Evolutionary conservation across 2,888 invertebrate genomes (phyloP).

Genomic region (Tenodera sinensis): DNA sequence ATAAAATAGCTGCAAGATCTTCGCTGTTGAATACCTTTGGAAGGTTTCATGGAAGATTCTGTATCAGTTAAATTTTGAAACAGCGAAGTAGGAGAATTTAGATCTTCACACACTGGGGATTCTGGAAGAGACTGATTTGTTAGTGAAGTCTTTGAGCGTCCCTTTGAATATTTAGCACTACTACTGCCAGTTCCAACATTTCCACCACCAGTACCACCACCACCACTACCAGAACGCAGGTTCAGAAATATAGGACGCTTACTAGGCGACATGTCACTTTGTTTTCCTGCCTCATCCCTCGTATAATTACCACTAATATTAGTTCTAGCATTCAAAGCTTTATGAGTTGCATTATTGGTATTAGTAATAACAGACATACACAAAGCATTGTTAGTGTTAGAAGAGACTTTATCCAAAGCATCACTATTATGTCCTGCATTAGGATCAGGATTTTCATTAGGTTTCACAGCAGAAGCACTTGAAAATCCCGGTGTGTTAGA

Average conservation of each 20-base stretch:
- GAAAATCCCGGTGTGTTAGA: background rate
- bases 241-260: slow-evolving; percentile 28
- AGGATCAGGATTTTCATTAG: background rate
- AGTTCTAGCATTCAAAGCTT: slow-evolving; percentile 21
- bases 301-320: slow-evolving; percentile 19
- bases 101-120: slow-evolving; percentile 75
- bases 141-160: slow-evolving; percentile 4
- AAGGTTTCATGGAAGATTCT: slow-evolving; percentile 31
- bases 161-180: slow-evolving; percentile 1
- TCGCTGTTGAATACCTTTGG: slow-evolving; percentile 46
- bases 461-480: background rate
- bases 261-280: slow-evolving; percentile 1
- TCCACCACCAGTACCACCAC: background rate
- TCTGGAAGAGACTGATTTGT: slow-evolving; percentile 64
- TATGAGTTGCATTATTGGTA: slow-evolving; percentile 23
- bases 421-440: background rate
- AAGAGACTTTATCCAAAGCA: slow-evolving; percentile 19
- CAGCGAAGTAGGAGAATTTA: slow-evolving; percentile 26
- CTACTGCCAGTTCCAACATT: background rate
- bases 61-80: slow-evolving; percentile 29
- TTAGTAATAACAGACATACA: slow-evolving; percentile 28
- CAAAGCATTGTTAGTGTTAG: slow-evolving; percentile 19
- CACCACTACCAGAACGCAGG: slow-evolving; percentile 12
- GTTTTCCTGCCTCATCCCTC: background rate
- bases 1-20: slow-evolving; percentile 65